These are phyloP conservation scores for Ctenoplectra terminalis DNA, from an alignment of 1,140 invertebrate genomes.

Conservation along the genomic window DNA sequence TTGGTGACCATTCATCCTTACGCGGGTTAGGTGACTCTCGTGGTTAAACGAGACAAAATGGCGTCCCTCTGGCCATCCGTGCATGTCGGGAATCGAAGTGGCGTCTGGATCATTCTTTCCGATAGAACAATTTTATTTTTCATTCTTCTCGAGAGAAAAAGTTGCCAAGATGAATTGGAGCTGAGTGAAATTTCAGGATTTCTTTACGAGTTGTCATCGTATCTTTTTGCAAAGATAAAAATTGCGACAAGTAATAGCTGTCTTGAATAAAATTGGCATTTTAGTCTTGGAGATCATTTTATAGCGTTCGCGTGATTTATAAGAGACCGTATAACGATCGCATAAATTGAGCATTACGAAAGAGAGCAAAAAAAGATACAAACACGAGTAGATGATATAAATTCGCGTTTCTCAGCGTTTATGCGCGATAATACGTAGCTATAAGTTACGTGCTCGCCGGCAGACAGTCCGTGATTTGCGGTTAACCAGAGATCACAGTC, in stretches of 20 bases:
- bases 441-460: conserved; percentile 24
- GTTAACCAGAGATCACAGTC: conserved; percentile 16
- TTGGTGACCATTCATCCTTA: neutral
- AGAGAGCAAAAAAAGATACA: no score
- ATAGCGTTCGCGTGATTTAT: no score
- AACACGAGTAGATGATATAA: neutral
- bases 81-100: neutral
- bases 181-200: no score
- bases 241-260: no score
- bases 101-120: no score
- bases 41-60: neutral
- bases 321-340: no score
- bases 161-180: neutral
- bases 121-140: neutral
- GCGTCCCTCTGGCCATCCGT: neutral
- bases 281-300: no score
- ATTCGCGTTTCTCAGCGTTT: conserved; percentile 19
- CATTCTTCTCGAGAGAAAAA: neutral
- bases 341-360: no score
- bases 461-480: conserved; percentile 33
- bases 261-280: no score
- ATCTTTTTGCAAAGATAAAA: no score
- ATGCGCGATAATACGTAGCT: conserved; percentile 2
- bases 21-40: neutral
- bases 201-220: no score